Evolutionary conservation across 2,797 vertebrate species (phyloP), one percentile per base, ranked within the genome.

Genomic region (Acrossocheilus fasciatus): DNA sequence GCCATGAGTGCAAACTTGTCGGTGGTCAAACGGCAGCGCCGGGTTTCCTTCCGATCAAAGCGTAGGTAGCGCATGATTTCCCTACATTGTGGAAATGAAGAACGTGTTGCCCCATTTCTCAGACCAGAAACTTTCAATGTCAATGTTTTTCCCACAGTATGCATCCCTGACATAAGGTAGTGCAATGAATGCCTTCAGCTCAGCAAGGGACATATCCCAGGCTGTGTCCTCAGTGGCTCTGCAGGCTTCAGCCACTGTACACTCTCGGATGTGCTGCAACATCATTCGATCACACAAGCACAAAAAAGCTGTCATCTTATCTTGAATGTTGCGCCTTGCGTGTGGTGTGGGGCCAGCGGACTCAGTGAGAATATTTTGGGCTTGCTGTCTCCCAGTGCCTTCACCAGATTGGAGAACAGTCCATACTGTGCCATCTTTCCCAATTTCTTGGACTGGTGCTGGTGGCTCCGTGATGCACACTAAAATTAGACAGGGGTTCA

Each of bases 141-240:
- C 69, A 17, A 43, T 72, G 36, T 41, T 41, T 34, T 72, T 72
- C 18, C 30, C 69, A 23, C 10, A 54, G 30, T 70, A 70, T 41
- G 68, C 34, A 54, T 34, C 26, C 23, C 23, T 72, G 52, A 57
- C 34, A 62, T 26, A 74, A n/a, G n/a, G n/a, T n/a, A n/a, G 23
- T 57, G 69, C 47, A 23, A 77, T 73, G 39, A 72, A 72, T 15
- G 69, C 69, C 47, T 57, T 83, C 59, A 83, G 81, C 70, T 83
- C 81, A 59, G 81, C 47, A 50, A 83, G 66, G 30, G 26, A 39
- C 81, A 83, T 41, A 52, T 57, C 39, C 50, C 52, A 73, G 57
- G 39, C 69, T 73, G 30, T 39, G 36, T 74, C 50, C 12, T 30
- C 68, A 70, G 12, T 34, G 36, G 36, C 18, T 15, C 20, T 34